Evolutionary conservation across 2,888 invertebrate genomes (phyloP).

Genomic region (Rhamnusium bicolor): DNA sequence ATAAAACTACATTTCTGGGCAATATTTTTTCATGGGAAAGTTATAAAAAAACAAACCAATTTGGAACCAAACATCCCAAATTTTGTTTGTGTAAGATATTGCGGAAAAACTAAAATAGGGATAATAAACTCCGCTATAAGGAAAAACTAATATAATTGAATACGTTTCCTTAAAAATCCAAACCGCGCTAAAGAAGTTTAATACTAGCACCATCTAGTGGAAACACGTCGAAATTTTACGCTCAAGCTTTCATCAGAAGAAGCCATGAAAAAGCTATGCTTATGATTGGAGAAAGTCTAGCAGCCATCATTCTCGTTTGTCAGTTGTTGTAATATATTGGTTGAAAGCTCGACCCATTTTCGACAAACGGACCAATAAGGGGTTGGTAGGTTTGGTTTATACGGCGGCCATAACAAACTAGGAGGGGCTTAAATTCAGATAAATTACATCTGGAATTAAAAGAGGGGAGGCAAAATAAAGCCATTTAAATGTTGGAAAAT

Average conservation of each 20-base stretch:
- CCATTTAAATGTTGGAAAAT: conserved; percentile 48
- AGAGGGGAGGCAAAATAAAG: conserved; percentile 33
- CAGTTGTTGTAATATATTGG: conserved; percentile 66
- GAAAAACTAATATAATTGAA: not conserved
- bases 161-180: conserved; percentile 4
- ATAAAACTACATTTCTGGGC: too few species aligned
- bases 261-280: conserved; percentile 58
- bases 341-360: conserved; percentile 63
- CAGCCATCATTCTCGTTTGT: conserved; percentile 73
- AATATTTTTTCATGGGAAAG: too few species aligned
- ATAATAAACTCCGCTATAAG: not conserved
- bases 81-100: not conserved
- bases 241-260: conserved; percentile 34
- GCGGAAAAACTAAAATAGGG: not conserved
- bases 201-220: conserved; percentile 60
- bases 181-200: conserved; percentile 39
- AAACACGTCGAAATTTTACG: conserved; percentile 50
- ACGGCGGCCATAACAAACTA: conserved; percentile 67
- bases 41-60: not conserved
- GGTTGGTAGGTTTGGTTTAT: conserved; percentile 51
- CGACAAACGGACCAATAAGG: conserved; percentile 62
- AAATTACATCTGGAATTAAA: conserved; percentile 48
- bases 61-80: not conserved
- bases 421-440: conserved; percentile 62
- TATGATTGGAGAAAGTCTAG: conserved; percentile 70